Evolutionary conservation across 2,888 invertebrate species (phyloP).

Genomic region (Gortyna flavago): DNA sequence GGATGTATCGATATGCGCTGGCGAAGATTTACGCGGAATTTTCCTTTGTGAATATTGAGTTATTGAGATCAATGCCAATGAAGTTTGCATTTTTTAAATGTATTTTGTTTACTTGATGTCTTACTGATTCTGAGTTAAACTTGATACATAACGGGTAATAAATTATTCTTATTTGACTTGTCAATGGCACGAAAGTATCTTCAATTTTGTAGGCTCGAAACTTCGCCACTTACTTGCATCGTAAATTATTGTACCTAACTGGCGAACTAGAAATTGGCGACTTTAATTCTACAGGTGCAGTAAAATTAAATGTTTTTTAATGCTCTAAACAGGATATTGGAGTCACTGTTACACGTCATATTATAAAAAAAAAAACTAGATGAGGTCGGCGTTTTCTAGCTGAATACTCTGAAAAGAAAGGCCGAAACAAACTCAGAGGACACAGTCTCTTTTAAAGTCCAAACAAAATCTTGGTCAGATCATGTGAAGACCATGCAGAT

Average conservation of each 20-base stretch:
- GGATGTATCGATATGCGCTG: slow-evolving; percentile 42
- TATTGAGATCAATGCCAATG: slow-evolving; percentile 63
- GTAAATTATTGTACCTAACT: neutral
- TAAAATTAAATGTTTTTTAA: neutral
- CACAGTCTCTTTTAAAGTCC: neutral
- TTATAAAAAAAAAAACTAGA: neutral
- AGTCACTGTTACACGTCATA: no score
- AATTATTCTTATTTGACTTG: neutral
- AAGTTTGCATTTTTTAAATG: slow-evolving; percentile 36
- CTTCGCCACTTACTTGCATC: neutral
- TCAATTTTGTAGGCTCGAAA: neutral
- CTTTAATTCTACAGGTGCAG: neutral
- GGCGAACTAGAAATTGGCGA: neutral
- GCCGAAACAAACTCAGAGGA: neutral
- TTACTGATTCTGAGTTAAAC: neutral
- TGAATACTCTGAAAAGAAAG: neutral
- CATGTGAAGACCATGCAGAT: no score
- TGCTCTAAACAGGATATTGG: no score
- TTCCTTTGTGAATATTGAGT: slow-evolving; percentile 49
- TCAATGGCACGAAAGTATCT: neutral
- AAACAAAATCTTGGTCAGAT: neutral
- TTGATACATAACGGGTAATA: neutral
- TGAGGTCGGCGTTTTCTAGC: neutral
- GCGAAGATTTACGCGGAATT: slow-evolving; percentile 40
- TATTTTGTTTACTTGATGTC: slow-evolving; percentile 16